Conservation (phyloP, 2,797 vertebrate species). For the Loriculus beryllinus region DNA sequence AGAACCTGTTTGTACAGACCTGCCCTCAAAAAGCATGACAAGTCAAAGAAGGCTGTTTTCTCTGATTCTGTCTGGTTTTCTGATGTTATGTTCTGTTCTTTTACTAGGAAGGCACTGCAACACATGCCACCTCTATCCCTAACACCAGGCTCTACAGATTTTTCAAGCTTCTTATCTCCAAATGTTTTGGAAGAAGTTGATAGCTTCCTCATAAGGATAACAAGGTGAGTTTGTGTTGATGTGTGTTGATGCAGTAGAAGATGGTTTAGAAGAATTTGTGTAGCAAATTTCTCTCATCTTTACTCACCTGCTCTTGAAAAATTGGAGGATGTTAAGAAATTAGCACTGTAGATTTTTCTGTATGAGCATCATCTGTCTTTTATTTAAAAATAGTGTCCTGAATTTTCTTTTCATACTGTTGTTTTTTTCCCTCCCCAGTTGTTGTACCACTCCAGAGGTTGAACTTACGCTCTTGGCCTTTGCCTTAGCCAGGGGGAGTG, state of each 20-base stretch:
- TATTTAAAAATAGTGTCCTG: background rate
- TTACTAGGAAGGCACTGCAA: conserved; percentile 88
- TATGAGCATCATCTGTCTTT: background rate
- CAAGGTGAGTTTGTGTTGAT: conserved; percentile 80
- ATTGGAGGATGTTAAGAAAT: background rate
- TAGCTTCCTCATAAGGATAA: conserved; percentile 93
- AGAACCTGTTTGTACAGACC: background rate
- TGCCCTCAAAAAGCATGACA: background rate
- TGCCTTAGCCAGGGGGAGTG: conserved; percentile 91
- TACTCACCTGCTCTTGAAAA: background rate
- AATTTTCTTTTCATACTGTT: background rate
- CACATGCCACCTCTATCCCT: conserved; percentile 96
- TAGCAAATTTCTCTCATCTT: background rate
- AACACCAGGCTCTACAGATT: conserved; percentile 87
- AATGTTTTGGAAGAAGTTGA: conserved; percentile 97
- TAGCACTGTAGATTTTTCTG: background rate
- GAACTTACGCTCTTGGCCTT: conserved; percentile 93
- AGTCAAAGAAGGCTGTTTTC: background rate
- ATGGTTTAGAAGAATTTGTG: background rate
- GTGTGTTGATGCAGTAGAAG: background rate
- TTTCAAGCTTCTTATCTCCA: conserved; percentile 93
- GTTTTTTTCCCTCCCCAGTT: conserved; percentile 71
- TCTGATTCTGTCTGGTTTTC: background rate
- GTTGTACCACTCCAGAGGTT: conserved; percentile 89
- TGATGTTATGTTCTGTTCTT: background rate